Evolutionary conservation across 2,113 vertebrate genomes (phyloP), one percentile per base, ranked within the genome.

Genomic region (Odontophorus gujanensis): DNA sequence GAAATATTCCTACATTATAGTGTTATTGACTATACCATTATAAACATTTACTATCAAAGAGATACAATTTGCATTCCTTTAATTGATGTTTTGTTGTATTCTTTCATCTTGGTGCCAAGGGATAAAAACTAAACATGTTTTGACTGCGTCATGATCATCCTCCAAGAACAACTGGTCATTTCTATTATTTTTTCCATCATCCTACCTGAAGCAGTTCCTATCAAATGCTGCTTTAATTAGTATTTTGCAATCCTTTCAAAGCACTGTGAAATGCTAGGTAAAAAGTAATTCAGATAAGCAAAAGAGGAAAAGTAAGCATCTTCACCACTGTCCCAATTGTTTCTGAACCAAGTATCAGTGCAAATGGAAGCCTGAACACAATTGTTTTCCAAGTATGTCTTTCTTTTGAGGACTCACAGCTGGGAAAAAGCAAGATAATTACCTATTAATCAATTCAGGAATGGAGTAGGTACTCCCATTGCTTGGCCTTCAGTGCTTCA

Each of bases 371-470:
- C 17, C 77, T 47, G 82, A 79, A 42, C n/a, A 78, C 32, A 73
- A 86, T 1, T 59, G 36, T 75, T 63, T 10, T 84, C 89, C 38
- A 1, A 12, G 42, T 34, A 67, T 65, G 66, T 74, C 34, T 24
- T 78, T 72, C 32, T 28, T 21, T 28, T 25, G 34, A 58, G 25
- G 90, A 77, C 53, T 53, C 1, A 1, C 73, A 61, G 32, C 43
- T 13, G 4, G 40, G 10, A 16, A 89, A 93, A 21, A 28, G 32
- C 28, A 89, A 66, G 55, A 51, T 81, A 92, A 93, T 87, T 75
- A 91, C 28, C 30, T 86, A 53, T 84, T 92, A 91, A 87, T 87
- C 65, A 85, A 58, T 38, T 68, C 57, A 74, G 78, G 65, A 53
- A 75, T 25, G 24, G 68, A 95, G 59, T 34, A 90, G 61, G 74